phyloP scores from a whole-genome alignment of 2,113 vertebrate species.

The Erythrocebus patas region DNA sequence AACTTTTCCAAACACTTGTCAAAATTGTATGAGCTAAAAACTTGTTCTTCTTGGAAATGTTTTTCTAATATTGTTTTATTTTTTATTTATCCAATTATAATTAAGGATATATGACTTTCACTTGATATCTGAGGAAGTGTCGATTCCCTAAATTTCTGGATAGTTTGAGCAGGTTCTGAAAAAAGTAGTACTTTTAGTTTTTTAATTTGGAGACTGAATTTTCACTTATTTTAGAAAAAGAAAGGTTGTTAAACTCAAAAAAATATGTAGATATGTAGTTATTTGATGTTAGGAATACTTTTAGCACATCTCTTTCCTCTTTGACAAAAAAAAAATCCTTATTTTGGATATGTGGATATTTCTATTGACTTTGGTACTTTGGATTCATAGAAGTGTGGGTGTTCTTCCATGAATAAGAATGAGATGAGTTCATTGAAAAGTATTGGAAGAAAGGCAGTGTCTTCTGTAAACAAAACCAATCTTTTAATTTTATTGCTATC shows the following conservation, averaged over 20 bases:
- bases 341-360: constrained; percentile 59
- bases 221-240: constrained; percentile 35
- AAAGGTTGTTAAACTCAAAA: constrained; percentile 18
- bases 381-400: constrained; percentile 55
- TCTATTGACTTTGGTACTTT: constrained; percentile 55
- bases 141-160: neutral
- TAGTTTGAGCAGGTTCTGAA: neutral
- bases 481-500: constrained; percentile 62
- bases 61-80: neutral
- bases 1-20: neutral
- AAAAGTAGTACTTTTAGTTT: neutral
- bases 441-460: constrained; percentile 53
- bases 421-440: constrained; percentile 64
- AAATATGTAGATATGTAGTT: neutral
- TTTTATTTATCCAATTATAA: neutral
- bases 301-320: neutral
- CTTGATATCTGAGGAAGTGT: neutral
- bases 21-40: neutral
- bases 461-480: constrained; percentile 52
- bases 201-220: constrained; percentile 23
- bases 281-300: constrained; percentile 39
- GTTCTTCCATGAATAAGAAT: constrained; percentile 70
- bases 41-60: neutral
- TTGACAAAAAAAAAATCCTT: constrained; percentile 45
- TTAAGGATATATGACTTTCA: neutral